Conservation (phyloP, 1,140 invertebrate genomes). For the Pseudomyrmex gracilis region DNA sequence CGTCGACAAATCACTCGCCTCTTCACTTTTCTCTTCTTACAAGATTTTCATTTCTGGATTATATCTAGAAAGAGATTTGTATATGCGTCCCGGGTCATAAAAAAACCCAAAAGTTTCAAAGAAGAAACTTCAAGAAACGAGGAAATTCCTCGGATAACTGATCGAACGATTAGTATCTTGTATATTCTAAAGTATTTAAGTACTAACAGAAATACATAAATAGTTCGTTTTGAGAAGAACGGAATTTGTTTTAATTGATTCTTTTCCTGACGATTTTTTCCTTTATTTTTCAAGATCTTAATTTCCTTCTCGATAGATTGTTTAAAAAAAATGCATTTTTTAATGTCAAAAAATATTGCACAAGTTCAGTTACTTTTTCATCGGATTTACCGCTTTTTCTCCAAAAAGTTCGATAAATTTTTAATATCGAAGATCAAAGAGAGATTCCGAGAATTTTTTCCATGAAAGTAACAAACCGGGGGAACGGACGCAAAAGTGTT, state of each 20-base stretch:
- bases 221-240: slow-evolving; percentile 10
- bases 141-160: slow-evolving; percentile 47
- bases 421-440: neutral
- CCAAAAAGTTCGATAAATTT: no score
- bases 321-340: neutral
- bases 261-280: neutral
- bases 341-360: no score
- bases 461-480: neutral
- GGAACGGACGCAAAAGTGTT: neutral
- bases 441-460: neutral
- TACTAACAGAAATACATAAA: slow-evolving; percentile 23
- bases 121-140: slow-evolving; percentile 2
- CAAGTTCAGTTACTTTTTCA: no score
- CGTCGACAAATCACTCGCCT: neutral
- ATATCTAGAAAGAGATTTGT: slow-evolving; percentile 10
- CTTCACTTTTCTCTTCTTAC: neutral
- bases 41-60: slow-evolving; percentile 34
- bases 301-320: no score
- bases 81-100: slow-evolving; percentile 1
- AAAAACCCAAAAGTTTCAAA: slow-evolving; percentile 37
- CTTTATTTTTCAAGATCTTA: no score
- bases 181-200: slow-evolving; percentile 30
- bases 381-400: no score
- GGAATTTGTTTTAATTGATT: slow-evolving; percentile 47
- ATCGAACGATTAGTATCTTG: slow-evolving; percentile 29